Percentiles rank a stretch among this genome's conserved stretches.
phyloP scores from a whole-genome alignment of 1,140 invertebrate species.

The Caenorhabditis latens region DNA sequence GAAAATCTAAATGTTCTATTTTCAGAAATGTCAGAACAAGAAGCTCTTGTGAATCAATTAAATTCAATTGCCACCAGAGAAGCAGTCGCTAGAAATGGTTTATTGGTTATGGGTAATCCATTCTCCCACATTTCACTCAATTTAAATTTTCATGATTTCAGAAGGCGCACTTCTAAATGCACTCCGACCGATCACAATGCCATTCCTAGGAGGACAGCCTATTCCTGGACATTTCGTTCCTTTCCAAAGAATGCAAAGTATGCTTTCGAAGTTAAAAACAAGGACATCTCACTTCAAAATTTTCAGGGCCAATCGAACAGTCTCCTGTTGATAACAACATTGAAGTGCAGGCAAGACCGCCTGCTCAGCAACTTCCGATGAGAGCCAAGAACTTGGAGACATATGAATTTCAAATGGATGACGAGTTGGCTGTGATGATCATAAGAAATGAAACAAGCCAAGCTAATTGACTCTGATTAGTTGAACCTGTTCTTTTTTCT shows the following conservation, averaged over 20 bases:
- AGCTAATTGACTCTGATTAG: not conserved
- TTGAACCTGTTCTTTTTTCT: no score
- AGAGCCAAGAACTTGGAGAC: conserved; percentile 1
- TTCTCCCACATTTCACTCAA: not conserved
- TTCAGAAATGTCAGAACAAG: conserved; percentile 49
- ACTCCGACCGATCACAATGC: conserved; percentile 3
- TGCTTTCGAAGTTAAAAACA: not conserved
- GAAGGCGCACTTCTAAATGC: conserved; percentile 17
- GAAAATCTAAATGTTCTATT: not conserved
- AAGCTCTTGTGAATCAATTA: conserved; percentile 24
- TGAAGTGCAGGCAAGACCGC: conserved; percentile 22
- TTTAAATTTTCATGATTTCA: not conserved
- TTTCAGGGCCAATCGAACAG: conserved; percentile 32
- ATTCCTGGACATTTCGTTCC: conserved; percentile 14
- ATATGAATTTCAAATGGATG: conserved; percentile 21
- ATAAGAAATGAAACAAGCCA: not conserved
- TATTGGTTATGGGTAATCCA: not conserved
- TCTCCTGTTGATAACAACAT: conserved; percentile 2
- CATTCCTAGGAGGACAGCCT: not conserved
- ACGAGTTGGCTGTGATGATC: conserved; percentile 19
- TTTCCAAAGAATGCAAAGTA: conserved; percentile 28
- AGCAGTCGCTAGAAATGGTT: conserved; percentile 4
- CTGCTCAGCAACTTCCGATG: conserved; percentile 15
- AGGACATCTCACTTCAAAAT: not conserved
- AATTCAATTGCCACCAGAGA: not conserved